Percentiles rank a stretch among this genome's conserved stretches.
phyloP scores from a whole-genome alignment of 2,888 invertebrate species.

The Lochmaea crataegi region DNA sequence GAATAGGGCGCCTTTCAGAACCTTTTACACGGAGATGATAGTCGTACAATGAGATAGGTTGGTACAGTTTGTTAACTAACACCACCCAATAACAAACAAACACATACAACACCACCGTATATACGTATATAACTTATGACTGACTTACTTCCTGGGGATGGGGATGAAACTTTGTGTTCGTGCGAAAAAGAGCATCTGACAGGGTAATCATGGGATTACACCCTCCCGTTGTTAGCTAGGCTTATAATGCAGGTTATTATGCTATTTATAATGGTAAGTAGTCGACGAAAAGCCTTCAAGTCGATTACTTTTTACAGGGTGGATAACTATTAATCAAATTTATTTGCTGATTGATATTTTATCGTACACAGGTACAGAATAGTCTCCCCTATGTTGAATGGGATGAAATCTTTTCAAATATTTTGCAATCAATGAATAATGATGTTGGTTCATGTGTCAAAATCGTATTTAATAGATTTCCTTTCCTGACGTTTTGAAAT shows the following conservation, averaged over 20 bases:
- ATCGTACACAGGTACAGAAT: not conserved
- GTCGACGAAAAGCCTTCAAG: slow-evolving; percentile 37
- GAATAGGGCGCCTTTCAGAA: slow-evolving; percentile 49
- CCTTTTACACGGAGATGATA: slow-evolving; percentile 45
- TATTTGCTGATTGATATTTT: not conserved
- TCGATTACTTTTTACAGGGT: slow-evolving; percentile 32
- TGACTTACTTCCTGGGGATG: slow-evolving; percentile 51
- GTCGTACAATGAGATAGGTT: slow-evolving; percentile 48
- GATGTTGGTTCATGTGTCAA: too few relatives aligned
- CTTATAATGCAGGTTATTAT: slow-evolving; percentile 42
- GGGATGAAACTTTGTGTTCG: slow-evolving; percentile 46
- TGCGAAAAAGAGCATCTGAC: slow-evolving; percentile 57
- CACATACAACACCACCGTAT: slow-evolving; percentile 44
- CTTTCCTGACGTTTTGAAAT: too few relatives aligned
- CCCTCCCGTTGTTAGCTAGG: slow-evolving; percentile 30
- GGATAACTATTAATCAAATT: not conserved
- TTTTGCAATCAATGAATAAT: too few relatives aligned
- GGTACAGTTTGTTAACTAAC: slow-evolving; percentile 52
- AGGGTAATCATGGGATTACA: slow-evolving; percentile 42
- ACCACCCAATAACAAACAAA: slow-evolving; percentile 39
- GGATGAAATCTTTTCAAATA: too few relatives aligned
- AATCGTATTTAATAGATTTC: too few relatives aligned
- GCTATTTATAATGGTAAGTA: slow-evolving; percentile 35
- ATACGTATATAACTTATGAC: slow-evolving; percentile 28
- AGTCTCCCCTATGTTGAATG: too few relatives aligned